Conservation (phyloP, 2,797 vertebrate genomes). For the Apodemus agrarius region DNA sequence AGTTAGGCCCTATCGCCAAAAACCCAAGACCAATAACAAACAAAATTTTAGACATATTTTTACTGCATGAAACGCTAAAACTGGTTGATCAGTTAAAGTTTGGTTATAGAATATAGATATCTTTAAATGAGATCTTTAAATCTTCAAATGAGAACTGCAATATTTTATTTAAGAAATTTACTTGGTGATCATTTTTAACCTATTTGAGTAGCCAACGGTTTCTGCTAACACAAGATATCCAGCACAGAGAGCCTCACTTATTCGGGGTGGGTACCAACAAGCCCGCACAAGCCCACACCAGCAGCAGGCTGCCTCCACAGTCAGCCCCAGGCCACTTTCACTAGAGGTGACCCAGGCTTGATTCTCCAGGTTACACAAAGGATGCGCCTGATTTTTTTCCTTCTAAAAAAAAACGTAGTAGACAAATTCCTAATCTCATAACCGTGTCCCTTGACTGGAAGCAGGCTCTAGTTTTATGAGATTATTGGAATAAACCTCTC, state of each 20-base stretch:
- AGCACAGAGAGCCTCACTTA: neutral
- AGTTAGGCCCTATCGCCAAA: neutral
- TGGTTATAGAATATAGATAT: conserved; percentile 27
- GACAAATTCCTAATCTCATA: neutral
- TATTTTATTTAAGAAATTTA: conserved; percentile 25
- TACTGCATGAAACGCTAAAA: conserved; percentile 13
- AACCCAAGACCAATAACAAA: neutral
- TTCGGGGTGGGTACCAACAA: neutral
- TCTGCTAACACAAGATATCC: neutral
- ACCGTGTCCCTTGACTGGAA: neutral
- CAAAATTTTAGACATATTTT: neutral
- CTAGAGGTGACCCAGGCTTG: neutral
- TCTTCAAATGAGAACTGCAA: conserved; percentile 43
- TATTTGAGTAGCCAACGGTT: conserved; percentile 1
- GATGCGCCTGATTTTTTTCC: neutral
- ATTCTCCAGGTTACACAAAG: neutral
- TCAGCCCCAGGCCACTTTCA: neutral
- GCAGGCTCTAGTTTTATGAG: conserved; percentile 30
- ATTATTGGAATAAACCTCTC: neutral
- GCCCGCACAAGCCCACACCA: neutral
- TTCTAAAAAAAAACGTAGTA: neutral
- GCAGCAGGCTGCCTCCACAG: neutral
- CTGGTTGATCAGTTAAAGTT: conserved; percentile 38
- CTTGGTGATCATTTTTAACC: conserved; percentile 35
- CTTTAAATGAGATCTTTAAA: conserved; percentile 22